Evolutionary conservation across 2,888 invertebrate genomes (phyloP).

Genomic region (Heliconius sara): DNA sequence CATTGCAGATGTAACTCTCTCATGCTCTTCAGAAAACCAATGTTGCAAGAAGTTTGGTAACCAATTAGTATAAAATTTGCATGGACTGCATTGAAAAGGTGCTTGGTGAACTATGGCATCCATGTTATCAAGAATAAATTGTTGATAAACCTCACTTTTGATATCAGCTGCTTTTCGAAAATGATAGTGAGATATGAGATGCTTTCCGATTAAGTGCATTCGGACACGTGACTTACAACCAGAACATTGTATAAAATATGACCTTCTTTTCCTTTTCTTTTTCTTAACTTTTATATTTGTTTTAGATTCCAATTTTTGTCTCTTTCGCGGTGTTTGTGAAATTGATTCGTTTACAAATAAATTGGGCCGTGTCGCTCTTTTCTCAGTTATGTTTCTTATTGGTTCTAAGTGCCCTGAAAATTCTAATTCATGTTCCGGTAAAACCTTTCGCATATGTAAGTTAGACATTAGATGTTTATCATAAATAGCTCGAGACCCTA

Average conservation of each 20-base stretch:
- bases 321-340: conserved; percentile 57
- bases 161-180: conserved; percentile 88
- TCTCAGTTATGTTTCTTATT: conserved; percentile 58
- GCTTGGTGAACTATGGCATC: conserved; percentile 90
- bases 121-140: conserved; percentile 90
- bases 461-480: conserved; percentile 90
- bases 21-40: conserved; percentile 88
- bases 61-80: conserved; percentile 93
- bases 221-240: conserved; percentile 89
- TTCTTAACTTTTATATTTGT: conserved; percentile 58
- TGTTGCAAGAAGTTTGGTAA: conserved; percentile 88
- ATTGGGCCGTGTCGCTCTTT: conserved; percentile 69
- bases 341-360: conserved; percentile 68
- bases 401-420: conserved; percentile 79
- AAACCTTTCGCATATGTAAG: conserved; percentile 87
- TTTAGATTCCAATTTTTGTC: conserved; percentile 53
- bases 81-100: conserved; percentile 93
- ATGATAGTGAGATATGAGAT: conserved; percentile 93
- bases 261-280: conserved; percentile 82
- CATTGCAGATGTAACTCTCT: conserved; percentile 73
- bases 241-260: conserved; percentile 86
- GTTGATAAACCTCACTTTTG: conserved; percentile 82
- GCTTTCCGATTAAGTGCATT: conserved; percentile 90
- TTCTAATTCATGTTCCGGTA: conserved; percentile 88
- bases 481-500: conserved; percentile 89